Evolutionary conservation across 1,140 invertebrate genomes (phyloP).

Genomic region (Drosophila nigromelanica): DNA sequence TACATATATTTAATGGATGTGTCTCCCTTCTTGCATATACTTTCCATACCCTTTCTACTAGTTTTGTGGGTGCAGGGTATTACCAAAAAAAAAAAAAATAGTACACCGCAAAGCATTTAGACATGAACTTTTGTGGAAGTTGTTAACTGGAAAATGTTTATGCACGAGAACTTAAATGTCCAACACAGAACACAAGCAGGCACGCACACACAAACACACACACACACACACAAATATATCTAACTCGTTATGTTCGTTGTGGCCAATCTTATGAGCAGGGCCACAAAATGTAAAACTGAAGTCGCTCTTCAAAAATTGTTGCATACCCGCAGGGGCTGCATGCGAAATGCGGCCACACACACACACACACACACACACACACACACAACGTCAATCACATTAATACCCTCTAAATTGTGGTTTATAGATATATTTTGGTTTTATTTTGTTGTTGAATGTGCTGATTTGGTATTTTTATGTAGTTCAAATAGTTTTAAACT

Average conservation of each 20-base stretch:
- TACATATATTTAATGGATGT: too few species aligned
- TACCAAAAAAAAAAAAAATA: not conserved
- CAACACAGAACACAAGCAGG: not conserved
- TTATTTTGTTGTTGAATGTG: too few species aligned
- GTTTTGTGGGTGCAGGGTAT: not conserved
- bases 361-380: too few species aligned
- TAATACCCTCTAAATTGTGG: too few species aligned
- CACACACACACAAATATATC: constrained; percentile 5
- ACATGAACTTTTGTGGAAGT: constrained; percentile 21
- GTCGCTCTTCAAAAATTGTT: constrained; percentile 16
- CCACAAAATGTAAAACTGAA: constrained; percentile 10
- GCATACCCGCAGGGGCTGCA: constrained; percentile 20
- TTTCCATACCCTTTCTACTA: not conserved
- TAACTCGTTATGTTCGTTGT: not conserved
- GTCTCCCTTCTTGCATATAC: too few species aligned
- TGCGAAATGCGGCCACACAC: too few species aligned
- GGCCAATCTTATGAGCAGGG: too few species aligned
- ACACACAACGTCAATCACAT: too few species aligned
- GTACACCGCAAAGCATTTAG: constrained; percentile 1
- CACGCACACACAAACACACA: constrained; percentile 1
- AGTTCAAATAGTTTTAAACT: too few species aligned
- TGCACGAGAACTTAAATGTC: constrained; percentile 1
- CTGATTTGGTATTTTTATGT: too few species aligned
- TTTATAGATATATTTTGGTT: too few species aligned
- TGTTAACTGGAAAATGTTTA: constrained; percentile 11